Evolutionary conservation across 1,140 invertebrate species (phyloP).

Genomic region (Stegodyphus dumicola): DNA sequence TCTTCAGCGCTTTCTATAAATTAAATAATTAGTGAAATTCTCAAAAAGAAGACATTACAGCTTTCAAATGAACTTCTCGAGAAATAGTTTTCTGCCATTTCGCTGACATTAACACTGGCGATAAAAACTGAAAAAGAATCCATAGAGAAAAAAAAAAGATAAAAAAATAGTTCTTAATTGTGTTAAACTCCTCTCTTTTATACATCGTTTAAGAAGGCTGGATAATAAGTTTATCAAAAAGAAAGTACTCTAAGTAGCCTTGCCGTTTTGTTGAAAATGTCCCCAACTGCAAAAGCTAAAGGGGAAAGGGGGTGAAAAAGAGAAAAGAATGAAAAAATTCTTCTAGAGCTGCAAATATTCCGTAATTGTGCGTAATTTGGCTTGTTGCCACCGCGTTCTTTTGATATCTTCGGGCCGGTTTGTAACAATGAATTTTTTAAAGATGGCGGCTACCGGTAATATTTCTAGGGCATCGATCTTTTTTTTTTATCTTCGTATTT

Average conservation of each 20-base stretch:
- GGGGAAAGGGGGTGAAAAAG: background rate
- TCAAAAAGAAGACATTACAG: background rate
- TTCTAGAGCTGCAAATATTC: conserved; percentile 11
- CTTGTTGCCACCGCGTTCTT: conserved; percentile 52
- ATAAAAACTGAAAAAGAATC: conserved; percentile 26
- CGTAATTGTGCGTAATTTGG: conserved; percentile 58
- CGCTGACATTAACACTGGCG: conserved; percentile 30
- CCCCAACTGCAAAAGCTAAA: background rate
- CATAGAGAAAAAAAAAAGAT: conserved; percentile 8
- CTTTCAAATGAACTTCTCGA: conserved; percentile 14
- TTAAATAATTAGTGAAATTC: conserved; percentile 40
- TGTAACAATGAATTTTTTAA: conserved; percentile 38
- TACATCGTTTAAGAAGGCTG: conserved; percentile 42
- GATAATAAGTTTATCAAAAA: conserved; percentile 57
- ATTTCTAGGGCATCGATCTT: background rate
- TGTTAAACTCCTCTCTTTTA: conserved; percentile 51
- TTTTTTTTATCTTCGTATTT: conserved; percentile 7
- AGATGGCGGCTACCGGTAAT: background rate
- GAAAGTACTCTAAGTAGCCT: conserved; percentile 40
- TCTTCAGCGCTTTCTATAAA: background rate
- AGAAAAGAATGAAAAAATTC: conserved; percentile 22
- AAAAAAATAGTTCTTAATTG: conserved; percentile 20
- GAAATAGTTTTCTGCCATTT: conserved; percentile 40
- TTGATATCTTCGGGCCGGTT: conserved; percentile 37
- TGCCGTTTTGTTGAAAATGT: conserved; percentile 25